phyloP scores from a whole-genome alignment of 2,113 vertebrate genomes.

The Apteryx mantelli region DNA sequence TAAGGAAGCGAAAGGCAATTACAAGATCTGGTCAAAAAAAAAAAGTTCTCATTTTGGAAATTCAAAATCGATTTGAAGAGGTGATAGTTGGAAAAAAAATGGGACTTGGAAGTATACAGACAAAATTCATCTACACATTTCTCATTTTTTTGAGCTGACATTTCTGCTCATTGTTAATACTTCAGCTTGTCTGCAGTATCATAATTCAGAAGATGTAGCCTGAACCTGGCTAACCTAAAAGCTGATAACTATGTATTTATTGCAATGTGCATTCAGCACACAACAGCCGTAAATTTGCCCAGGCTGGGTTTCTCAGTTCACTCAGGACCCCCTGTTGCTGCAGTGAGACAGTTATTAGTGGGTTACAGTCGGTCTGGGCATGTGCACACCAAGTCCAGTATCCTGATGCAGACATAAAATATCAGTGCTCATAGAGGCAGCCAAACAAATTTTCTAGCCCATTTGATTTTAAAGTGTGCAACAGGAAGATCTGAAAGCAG shows the following conservation, averaged over 20 bases:
- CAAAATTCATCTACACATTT: neutral
- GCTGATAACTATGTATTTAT: neutral
- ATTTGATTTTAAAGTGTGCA: slow-evolving; percentile 40
- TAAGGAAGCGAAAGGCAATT: neutral
- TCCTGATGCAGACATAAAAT: neutral
- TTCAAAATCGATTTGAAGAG: neutral
- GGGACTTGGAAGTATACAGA: neutral
- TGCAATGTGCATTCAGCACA: neutral
- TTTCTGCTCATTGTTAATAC: neutral
- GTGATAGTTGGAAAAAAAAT: neutral
- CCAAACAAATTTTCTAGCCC: slow-evolving; percentile 58
- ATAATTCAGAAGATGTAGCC: neutral
- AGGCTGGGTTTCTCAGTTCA: neutral
- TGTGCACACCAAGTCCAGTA: neutral
- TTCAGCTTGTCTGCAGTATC: neutral
- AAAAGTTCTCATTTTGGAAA: neutral
- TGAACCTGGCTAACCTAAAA: neutral
- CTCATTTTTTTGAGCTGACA: neutral
- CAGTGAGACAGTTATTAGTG: neutral
- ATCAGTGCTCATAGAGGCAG: neutral
- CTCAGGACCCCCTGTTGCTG: neutral
- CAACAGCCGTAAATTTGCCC: neutral
- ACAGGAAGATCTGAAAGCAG: slow-evolving; percentile 39
- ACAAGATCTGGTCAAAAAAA: neutral
- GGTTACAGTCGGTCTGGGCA: neutral